Base-by-base conservation (phyloP, 2,113 vertebrate genomes). In the Tachycineta bicolor region DNA sequence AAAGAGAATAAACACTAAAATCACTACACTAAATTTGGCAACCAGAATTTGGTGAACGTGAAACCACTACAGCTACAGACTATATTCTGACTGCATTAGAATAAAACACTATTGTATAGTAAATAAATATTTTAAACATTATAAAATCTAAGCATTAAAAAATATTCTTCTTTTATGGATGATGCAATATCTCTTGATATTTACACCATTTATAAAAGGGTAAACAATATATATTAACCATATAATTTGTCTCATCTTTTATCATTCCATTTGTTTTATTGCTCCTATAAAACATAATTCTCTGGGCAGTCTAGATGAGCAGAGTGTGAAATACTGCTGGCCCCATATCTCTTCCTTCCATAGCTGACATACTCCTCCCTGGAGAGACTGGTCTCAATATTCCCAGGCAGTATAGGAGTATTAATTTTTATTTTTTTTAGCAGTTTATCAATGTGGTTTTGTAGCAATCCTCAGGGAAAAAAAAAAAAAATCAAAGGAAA, bases 231-330 rank as follows among this genome's bases (percentile, higher is more conserved):
- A 77, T 74, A 90, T 83, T 79, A 95, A 78, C 28, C 43, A 87
- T 58, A 69, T n/a, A 33, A 77, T 80, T 96, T 83, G 23, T 39
- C 62, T 93, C 59, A 70, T 93, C 23, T 87, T 82, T 93, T 55
- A 85, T 34, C 29, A 67, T 91, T 83, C 67, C 26, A 55, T 80
- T 96, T 88, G 63, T 76, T 93, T 93, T 77, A 95, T 77, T 77
- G 16, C 47, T 90, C 39, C 20, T 90, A 91, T 62, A 83, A 94
- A 95, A 79, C 28, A 62, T 50, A 55, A 82, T 85, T 84, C 74
- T 87, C 82, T 91, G 58, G 37, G 41, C 62, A 93, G 62, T 91
- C 89, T 74, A 88, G 49, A 88, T 73, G 82, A 89, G 63, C 0
- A 0, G 74, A 83, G n/a, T 4, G 5, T 94, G 70, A 76, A 87